Base-by-base conservation (phyloP, 1,140 invertebrate genomes). In the Caerostris darwini region DNA sequence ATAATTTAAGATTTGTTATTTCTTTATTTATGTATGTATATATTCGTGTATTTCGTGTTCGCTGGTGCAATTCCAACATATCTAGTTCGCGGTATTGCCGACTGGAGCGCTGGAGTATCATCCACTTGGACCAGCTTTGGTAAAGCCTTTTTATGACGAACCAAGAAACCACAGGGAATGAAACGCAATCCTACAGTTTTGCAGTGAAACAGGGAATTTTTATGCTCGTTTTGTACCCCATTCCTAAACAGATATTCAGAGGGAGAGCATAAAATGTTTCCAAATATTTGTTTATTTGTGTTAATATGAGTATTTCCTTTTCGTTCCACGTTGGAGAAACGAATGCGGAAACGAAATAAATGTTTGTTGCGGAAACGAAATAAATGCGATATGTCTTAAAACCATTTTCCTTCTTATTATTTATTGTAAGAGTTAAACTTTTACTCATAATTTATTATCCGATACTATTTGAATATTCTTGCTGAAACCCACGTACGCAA, bases 141-240 rank as follows among this genome's bases (percentile, higher is more conserved):
- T 53, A 88, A 88, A 88, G 61, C 83, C 86, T 19, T 88, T 88
- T 88, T 88, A 88, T 88, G 61, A 59, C 34, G 86, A 64, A 88
- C 50, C 57, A 64, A n/a, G 86, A 67, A 88, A 50, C 86, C 58
- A 14, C 50, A 7, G 59, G 59, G 14, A 88, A 88, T 59, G 34
- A 64, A 88, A 88, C 56, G 86, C 19, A 64, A 88, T 50, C 86
- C 86, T 53, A 17, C n/a, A 7, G 10, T 50, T 17, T n/a, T 53
- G 59, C 14, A 88, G 64, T 12, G 59, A 54, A 53, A 34, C 34
- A 2, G 34, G 59, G 58, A 88, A 88, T 88, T 88, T 88, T 67
- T 88, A 88, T 88, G 86, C 86, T 64, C 86, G 50, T 88, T 88
- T 64, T 53, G 86, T 67, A 19, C 5, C 59, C 59, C 59, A 88